Evolutionary conservation across 2,797 vertebrate species (phyloP), one percentile per base, ranked within the genome.

Genomic region (Coranthus polyacanthus): DNA sequence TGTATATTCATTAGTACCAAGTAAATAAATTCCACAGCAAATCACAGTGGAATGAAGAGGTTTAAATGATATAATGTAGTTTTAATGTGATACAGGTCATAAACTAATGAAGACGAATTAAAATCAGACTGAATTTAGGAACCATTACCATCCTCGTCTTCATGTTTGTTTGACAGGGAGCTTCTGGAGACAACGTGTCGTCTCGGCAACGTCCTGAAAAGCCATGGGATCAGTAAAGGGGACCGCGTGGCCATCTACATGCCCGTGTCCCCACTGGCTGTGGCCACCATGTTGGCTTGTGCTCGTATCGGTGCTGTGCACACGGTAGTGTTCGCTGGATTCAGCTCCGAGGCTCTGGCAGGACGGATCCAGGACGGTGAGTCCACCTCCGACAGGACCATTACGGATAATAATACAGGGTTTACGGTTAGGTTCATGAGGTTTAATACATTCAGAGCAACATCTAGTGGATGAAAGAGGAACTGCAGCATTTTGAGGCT

Each of bases 191-290:
- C 82, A 15, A 98, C 97, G 0, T 97, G 96, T 76, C 95, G 95
- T 8, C 88, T 98, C 49, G 96, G 95, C 74, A 98, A 98, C 87
- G 93, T 92, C 0, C 85, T 98, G 74, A 97, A 95, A 89, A 94
- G 88, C 34, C 87, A 96, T 45, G 96, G 95, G 7, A 85, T 98
- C 42, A 69, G 75, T 54, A 95, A 90, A 38, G 96, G 95, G 12
- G 97, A 98, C 88, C 89, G 92, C 6, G 95, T 98, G 83, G 96
- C 96, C 70, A 93, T 98, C 69, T 98, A 98, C 66, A 95, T 97
- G 95, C 91, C 96, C 0, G 93, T 94, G 45, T 96, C 94, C 1
- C 96, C 96, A 0, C 2, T 95, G 58, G 94, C 94, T 0, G 96
- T 97, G 83, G 94, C 96, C 0, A 90, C 96, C 68, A 98, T 98